phyloP scores from a whole-genome alignment of 1,140 invertebrate species.

The Meteorus sp. region DNA sequence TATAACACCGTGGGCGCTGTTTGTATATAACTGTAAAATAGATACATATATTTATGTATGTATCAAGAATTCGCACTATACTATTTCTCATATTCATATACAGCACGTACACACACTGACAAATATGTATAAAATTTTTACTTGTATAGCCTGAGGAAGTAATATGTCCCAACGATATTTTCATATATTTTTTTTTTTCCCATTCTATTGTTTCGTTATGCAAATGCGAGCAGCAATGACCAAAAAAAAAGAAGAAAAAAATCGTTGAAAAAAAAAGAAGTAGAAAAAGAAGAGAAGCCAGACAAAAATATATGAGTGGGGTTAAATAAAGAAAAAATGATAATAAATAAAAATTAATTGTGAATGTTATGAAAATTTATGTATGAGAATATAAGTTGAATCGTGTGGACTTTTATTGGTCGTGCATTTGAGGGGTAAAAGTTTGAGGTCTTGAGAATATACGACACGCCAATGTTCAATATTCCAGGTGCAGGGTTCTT shows the following conservation, averaged over 20 bases:
- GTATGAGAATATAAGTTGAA: too few species aligned
- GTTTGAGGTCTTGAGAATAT: neutral
- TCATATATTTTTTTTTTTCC: too few species aligned
- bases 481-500: slow-evolving; percentile 1
- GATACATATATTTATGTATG: too few species aligned
- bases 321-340: too few species aligned
- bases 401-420: neutral
- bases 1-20: slow-evolving; percentile 15
- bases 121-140: neutral
- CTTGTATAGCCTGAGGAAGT: neutral
- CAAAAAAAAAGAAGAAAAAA: neutral
- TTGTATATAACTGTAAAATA: slow-evolving; percentile 7
- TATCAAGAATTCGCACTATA: too few species aligned
- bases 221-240: too few species aligned
- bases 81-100: too few species aligned
- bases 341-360: neutral
- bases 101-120: neutral
- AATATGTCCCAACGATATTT: neutral
- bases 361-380: neutral
- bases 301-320: too few species aligned
- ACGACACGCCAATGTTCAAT: slow-evolving; percentile 9
- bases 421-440: neutral
- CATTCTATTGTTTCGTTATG: too few species aligned
- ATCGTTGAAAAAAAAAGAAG: neutral
- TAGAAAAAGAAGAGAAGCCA: neutral